Evolutionary conservation across 2,797 vertebrate genomes (phyloP).

Genomic region (Schizopygopsis pylzovi): DNA sequence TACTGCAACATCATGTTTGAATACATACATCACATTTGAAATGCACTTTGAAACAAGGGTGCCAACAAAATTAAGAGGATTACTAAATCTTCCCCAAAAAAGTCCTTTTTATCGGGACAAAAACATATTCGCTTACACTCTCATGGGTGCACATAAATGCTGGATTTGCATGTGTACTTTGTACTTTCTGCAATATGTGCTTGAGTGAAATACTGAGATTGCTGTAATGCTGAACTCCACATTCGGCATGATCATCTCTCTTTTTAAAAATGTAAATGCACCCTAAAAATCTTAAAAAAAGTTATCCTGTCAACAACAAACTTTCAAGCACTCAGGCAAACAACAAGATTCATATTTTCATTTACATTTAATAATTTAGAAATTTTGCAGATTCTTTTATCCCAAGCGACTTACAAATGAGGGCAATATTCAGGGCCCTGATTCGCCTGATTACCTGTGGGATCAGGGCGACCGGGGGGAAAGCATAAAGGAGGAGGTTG

Average conservation of each 20-base stretch:
- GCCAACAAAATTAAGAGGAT: neutral
- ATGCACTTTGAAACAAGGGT: neutral
- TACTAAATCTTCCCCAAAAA: constrained; percentile 4
- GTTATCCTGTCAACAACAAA: neutral
- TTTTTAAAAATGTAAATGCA: neutral
- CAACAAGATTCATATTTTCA: neutral
- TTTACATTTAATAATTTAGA: neutral
- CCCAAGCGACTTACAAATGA: neutral
- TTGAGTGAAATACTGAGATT: neutral
- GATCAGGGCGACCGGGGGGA: too few species aligned
- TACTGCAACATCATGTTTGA: neutral
- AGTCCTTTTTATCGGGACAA: neutral
- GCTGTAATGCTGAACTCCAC: neutral
- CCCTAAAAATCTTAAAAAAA: neutral
- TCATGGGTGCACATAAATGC: neutral
- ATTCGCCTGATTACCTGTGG: too few species aligned
- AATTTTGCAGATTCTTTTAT: neutral
- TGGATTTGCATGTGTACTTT: neutral
- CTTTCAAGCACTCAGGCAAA: neutral
- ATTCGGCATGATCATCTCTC: neutral
- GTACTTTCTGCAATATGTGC: neutral
- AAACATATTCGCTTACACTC: neutral
- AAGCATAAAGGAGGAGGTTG: too few species aligned
- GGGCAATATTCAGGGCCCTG: too few species aligned
- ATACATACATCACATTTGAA: neutral